Base-by-base conservation (phyloP, 2,888 invertebrate genomes). In the Morpho achilles region DNA sequence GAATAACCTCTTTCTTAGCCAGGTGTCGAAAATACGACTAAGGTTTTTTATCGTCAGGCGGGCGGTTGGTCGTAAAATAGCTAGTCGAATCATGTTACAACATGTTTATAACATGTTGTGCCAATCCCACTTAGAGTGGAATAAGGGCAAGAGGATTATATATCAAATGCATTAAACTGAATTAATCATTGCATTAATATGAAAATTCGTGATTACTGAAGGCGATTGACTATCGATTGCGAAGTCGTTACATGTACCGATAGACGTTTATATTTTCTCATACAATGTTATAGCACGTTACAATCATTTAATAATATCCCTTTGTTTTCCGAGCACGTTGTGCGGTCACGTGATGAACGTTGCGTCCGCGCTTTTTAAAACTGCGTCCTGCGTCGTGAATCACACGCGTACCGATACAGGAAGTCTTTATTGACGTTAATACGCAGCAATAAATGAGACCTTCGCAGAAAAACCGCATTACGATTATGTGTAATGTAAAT, bases 281-380 rank as follows among this genome's bases (percentile, higher is more conserved):
- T 8, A 44, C 8, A 16, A 44, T 39, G 3, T 46, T 16, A 45
- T 23, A 59, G 46, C 41, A 50, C 44, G 42, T 41, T 44, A 53
- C 48, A 59, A 61, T 48, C 54, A 52, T 62, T 54, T 54, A 53
- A 56, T 63, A 61, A 63, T 66, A 63, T 58, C 42, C 47, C 57
- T 67, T 64, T 67, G 66, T 65, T 62, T 52, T 57, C 56, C 48
- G 45, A 45, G 55, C 67, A 64, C 61, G 66, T 65, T 64, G 52
- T 56, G 52, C 48, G 45, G 46, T 56, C 67, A 64, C 67, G 62
- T 64, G 65, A 48, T 56, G 23, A 22, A 42, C 22, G 39, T 45
- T 52, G 58, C 58, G 54, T 53, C 53, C 53, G 53, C 10, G 10
- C 9, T n/a, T n/a, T n/a, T n/a, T n/a, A 46, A 52, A 46, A 45